Evolutionary conservation across 2,113 vertebrate genomes (phyloP).

Genomic region (Callorhinus ursinus): DNA sequence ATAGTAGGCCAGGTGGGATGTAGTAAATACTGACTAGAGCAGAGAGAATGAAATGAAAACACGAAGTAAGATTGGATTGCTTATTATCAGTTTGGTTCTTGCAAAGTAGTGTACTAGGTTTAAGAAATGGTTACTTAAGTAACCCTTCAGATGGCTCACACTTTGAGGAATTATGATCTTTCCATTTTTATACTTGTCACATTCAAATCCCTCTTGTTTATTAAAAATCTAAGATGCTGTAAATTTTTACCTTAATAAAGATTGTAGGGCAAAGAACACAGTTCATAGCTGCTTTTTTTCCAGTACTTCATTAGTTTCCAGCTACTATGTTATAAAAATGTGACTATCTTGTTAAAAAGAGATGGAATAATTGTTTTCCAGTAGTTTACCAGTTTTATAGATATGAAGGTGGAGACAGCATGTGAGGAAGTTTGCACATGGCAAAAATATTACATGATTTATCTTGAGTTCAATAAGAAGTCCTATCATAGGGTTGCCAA

Average conservation of each 20-base stretch:
- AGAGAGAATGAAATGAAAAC: background rate
- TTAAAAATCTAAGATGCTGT: constrained; percentile 27
- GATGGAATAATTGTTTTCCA: background rate
- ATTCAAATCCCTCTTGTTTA: background rate
- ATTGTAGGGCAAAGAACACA: background rate
- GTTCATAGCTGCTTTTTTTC: background rate
- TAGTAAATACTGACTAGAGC: background rate
- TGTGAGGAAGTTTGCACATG: background rate
- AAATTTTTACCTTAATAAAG: background rate
- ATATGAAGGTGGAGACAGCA: background rate
- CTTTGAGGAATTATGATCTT: background rate
- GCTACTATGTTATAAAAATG: background rate
- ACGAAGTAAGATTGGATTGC: background rate
- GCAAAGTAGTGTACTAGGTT: background rate
- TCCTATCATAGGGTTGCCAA: background rate
- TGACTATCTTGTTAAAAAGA: background rate
- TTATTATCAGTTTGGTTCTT: background rate
- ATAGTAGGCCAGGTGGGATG: background rate
- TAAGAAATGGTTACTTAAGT: background rate
- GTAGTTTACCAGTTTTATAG: background rate
- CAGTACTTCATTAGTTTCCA: background rate
- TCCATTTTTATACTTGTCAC: background rate
- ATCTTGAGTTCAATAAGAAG: background rate
- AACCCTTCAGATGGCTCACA: background rate
- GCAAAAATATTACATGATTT: background rate